Conservation (phyloP, 2,797 vertebrate species). For the Bryconaethiops microstoma region DNA sequence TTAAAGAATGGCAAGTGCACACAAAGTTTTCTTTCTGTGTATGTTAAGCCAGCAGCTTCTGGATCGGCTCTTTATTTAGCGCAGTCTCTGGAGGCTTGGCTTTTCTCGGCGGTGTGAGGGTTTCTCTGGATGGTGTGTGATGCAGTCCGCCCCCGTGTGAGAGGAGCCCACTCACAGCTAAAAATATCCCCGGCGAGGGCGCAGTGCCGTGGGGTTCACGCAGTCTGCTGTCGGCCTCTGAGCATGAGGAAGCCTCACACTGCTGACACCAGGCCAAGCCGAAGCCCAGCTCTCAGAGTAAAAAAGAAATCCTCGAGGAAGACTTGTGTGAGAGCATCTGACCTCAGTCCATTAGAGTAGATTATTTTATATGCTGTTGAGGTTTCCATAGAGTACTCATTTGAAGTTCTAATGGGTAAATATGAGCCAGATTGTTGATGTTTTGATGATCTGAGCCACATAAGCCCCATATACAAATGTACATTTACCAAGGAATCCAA, state of each 20-base stretch:
- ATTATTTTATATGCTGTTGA: not conserved
- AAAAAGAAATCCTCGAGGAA: not conserved
- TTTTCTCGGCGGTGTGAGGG: conserved; percentile 40
- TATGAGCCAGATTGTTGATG: not conserved
- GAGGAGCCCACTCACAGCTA: conserved; percentile 53
- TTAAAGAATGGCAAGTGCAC: not conserved
- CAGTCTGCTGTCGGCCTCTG: conserved; percentile 25
- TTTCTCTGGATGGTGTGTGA: conserved; percentile 46
- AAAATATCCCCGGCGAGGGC: conserved; percentile 45
- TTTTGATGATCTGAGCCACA: not conserved
- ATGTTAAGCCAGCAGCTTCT: conserved; percentile 23
- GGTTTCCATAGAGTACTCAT: not conserved
- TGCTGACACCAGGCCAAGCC: conserved; percentile 16
- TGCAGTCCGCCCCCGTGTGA: conserved; percentile 35
- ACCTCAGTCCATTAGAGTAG: not conserved
- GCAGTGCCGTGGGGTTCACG: conserved; percentile 23
- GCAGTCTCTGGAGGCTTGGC: conserved; percentile 33
- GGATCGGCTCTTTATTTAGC: conserved; percentile 39
- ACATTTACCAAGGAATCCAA: too few species aligned
- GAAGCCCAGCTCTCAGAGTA: not conserved
- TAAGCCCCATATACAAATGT: not conserved
- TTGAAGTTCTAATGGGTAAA: not conserved
- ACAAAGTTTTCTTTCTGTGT: not conserved
- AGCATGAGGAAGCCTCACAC: conserved; percentile 29
- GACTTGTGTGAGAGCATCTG: not conserved